These are phyloP conservation scores for Triplophysa tibetana DNA, from an alignment of 2,113 vertebrate species.

Conservation along the genomic window DNA sequence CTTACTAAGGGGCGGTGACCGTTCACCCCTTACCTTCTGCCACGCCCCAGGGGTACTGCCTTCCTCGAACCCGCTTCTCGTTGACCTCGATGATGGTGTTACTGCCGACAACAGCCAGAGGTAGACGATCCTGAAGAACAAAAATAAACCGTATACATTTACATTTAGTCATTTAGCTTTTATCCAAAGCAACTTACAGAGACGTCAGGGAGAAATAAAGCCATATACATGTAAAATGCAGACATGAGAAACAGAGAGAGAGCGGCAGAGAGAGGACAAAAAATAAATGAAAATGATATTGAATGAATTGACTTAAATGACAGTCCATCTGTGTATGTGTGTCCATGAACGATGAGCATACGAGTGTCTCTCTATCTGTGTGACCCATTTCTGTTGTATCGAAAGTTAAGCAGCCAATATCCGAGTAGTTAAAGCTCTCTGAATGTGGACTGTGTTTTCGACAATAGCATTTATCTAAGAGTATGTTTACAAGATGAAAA, in stretches of 20 bases:
- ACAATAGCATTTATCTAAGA: too few species aligned
- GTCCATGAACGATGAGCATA: not conserved
- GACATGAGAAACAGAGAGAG: not conserved
- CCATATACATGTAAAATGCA: too few species aligned
- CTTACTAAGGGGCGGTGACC: constrained; percentile 18
- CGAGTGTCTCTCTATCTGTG: too few species aligned
- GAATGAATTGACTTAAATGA: not conserved
- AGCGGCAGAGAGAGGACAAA: not conserved
- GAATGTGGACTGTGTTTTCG: not conserved
- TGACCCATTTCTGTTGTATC: constrained; percentile 16
- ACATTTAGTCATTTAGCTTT: not conserved
- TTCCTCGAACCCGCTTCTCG: constrained; percentile 90
- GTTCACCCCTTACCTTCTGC: constrained; percentile 86
- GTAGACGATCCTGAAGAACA: constrained; percentile 85
- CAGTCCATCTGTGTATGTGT: constrained; percentile 1
- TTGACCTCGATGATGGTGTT: constrained; percentile 97
- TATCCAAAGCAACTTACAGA: too few species aligned
- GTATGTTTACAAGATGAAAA: too few species aligned
- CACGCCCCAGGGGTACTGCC: constrained; percentile 97
- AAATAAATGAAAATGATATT: not conserved
- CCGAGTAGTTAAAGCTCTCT: not conserved
- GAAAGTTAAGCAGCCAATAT: not conserved
- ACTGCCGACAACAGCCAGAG: constrained; percentile 93
- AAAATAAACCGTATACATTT: constrained; percentile 25
- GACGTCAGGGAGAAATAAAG: too few species aligned